Base-by-base conservation (phyloP, 92 coral and sea anemone species). In the Zoanthus gigantus region DNA sequence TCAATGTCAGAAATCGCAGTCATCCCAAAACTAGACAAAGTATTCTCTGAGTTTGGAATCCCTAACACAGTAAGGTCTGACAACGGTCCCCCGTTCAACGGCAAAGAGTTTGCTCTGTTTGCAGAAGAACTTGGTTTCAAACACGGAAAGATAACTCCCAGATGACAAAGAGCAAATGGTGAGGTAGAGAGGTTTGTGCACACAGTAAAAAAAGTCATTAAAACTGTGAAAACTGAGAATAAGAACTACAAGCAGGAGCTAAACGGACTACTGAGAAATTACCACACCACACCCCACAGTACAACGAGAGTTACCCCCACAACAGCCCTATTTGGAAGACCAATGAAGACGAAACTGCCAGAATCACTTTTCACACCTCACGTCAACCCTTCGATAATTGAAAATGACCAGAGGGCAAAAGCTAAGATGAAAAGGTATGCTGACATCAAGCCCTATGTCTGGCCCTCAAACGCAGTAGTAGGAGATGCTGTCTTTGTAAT, bases 291-390 rank as follows among this genome's bases (percentile, higher is more conserved):
- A 23, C 23, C 23, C 23, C 23, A 23, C 23, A 23, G 91, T 77
- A 74, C 96, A 17, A 93, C 92, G 18, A 82, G 92, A 67, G 74
- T 65, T 56, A 80, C 94, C 58, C 93, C 91, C 65, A 88, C 91
- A 23, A 91, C 91, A 18, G 91, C 84, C 12, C 76, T 93, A 84
- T 23, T 23, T 23, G 23, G 23, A 23, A 23, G 23, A 23, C 23
- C 23, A 23, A 23, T 23, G 23, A 23, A 86, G 28, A 93, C 80
- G 60, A 92, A 89, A 83, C 90, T 92, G 12, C 96, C 96, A 1
- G 88, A 78, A 15, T 29, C 32, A 61, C 28, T 23, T 23, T 23
- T 23, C 23, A 23, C 23, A 23, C 23, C 23, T 23, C 23, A 23
- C 23, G 23, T 23, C 87, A 16, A 63, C 82, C 50, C 67, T 32